Percentiles rank a stretch among this genome's conserved stretches.
Conservation (phyloP, 2,113 vertebrate species). For the Forbesichthys papilliferus region DNA sequence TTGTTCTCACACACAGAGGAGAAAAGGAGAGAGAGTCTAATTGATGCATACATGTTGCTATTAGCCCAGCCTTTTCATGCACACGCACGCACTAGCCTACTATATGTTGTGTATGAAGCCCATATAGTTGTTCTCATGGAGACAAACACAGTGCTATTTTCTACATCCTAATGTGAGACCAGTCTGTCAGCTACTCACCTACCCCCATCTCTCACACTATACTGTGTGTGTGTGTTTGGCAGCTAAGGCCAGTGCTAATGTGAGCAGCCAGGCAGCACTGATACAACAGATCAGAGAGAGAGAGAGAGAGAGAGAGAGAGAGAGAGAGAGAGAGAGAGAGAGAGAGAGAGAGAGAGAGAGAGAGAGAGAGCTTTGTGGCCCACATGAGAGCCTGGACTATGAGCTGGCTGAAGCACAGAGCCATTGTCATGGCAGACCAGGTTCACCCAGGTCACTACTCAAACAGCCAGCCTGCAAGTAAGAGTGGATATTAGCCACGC, state of each 20-base stretch:
- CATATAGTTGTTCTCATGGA: neutral
- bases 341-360: constrained; percentile 35
- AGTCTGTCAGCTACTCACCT: too few relatives aligned
- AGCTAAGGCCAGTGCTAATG: constrained; percentile 52
- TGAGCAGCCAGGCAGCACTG: constrained; percentile 64
- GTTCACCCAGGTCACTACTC: constrained; percentile 53
- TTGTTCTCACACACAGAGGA: neutral
- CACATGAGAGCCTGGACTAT: constrained; percentile 51
- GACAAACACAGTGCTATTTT: neutral
- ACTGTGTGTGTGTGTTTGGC: constrained; percentile 27
- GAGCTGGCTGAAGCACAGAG: constrained; percentile 58
- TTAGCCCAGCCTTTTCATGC: neutral
- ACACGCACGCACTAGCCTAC: neutral
- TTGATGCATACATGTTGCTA: constrained; percentile 7
- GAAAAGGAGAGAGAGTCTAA: constrained; percentile 1
- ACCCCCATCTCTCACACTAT: too few relatives aligned
- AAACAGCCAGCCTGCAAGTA: too few relatives aligned
- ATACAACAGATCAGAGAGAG: constrained; percentile 49
- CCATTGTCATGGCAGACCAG: constrained; percentile 52
- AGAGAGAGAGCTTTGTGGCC: constrained; percentile 70
- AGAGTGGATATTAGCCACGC: too few relatives aligned
- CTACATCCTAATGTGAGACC: too few relatives aligned
- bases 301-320: constrained; percentile 7
- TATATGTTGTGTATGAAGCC: too few relatives aligned
- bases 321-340: constrained; percentile 30